These are phyloP conservation scores for Hippocampus mohnikei DNA, from an alignment of 2,113 vertebrate genomes.

Conservation along the genomic window DNA sequence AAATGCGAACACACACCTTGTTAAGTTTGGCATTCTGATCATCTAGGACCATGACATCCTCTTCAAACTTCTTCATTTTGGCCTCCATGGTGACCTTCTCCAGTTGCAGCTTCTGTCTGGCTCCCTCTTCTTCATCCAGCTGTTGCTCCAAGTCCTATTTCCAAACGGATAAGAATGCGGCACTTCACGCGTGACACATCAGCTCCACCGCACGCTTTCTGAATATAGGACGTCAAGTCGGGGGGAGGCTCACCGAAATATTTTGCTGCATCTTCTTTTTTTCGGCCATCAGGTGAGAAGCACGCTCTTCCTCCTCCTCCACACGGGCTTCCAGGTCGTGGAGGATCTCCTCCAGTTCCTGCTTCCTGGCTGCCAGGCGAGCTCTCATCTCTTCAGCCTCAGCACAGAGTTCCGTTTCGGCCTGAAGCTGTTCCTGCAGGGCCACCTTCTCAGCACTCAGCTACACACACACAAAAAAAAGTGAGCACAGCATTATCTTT, in stretches of 20 bases:
- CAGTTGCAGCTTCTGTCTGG: constrained; percentile 93
- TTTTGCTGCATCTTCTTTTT: constrained; percentile 99
- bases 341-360: constrained; percentile 95
- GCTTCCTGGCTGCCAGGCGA: constrained; percentile 90
- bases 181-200: not conserved
- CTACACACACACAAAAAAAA: constrained; percentile 53
- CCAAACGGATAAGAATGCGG: not conserved
- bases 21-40: constrained; percentile 90
- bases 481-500: not conserved
- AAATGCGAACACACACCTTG: constrained; percentile 75
- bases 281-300: constrained; percentile 80
- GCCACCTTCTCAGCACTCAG: constrained; percentile 87
- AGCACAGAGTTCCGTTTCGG: constrained; percentile 92
- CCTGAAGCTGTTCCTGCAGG: constrained; percentile 96
- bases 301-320: constrained; percentile 94
- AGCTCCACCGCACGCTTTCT: not conserved
- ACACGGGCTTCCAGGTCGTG: constrained; percentile 94
- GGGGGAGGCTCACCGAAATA: constrained; percentile 74
- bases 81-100: constrained; percentile 93
- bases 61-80: constrained; percentile 93
- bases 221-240: not conserved
- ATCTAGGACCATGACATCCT: constrained; percentile 88
- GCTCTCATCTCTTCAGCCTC: constrained; percentile 96
- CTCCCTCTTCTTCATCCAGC: constrained; percentile 92
- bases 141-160: constrained; percentile 92